Conservation (phyloP, 2,113 vertebrate genomes). For the Madoqua kirkii region DNA sequence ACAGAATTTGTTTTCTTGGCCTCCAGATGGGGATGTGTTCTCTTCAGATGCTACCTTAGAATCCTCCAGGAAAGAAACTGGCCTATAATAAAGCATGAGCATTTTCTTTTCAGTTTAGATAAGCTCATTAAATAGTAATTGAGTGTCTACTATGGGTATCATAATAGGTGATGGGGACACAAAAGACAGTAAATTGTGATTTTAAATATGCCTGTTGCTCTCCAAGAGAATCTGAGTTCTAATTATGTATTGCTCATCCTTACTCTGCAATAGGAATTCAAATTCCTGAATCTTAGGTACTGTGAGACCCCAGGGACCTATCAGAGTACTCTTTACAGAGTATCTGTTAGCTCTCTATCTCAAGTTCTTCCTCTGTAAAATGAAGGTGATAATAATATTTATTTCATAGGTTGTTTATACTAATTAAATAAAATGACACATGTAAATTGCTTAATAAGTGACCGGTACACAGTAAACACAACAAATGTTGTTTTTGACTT, state of each 20-base stretch:
- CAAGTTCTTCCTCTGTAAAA: background rate
- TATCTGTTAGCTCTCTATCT: background rate
- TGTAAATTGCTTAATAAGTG: background rate
- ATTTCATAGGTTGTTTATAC: background rate
- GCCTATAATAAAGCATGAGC: background rate
- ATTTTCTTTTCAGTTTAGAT: background rate
- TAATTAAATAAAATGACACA: background rate
- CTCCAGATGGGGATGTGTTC: constrained; percentile 1
- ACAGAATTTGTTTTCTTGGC: constrained; percentile 48
- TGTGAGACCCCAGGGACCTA: background rate
- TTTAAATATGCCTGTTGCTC: background rate
- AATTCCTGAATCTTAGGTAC: background rate
- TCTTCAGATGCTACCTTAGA: constrained; percentile 17
- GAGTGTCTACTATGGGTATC: background rate
- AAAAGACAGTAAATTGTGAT: background rate
- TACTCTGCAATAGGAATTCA: background rate
- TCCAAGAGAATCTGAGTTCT: background rate
- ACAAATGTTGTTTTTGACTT: background rate
- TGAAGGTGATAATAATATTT: background rate
- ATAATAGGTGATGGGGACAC: background rate
- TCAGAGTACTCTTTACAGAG: background rate
- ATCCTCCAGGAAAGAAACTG: background rate
- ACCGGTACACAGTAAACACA: background rate
- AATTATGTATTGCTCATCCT: background rate
- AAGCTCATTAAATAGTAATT: background rate